These are phyloP conservation scores for Microcebus lehilahytsara DNA, from an alignment of 2,113 vertebrate species.

Conservation along the genomic window DNA sequence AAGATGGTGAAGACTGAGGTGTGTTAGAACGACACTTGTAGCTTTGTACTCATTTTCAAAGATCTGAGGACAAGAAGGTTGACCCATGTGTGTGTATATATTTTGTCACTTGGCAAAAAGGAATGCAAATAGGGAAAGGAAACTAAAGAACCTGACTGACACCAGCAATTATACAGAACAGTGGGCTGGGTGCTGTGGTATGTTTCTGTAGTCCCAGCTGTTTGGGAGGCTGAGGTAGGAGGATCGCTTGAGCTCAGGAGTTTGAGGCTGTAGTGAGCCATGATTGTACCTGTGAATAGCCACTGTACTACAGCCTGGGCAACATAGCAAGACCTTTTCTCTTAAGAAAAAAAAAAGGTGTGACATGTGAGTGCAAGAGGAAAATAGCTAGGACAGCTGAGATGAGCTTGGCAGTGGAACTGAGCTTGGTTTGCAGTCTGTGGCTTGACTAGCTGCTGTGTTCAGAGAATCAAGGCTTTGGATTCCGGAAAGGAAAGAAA, in stretches of 20 bases:
- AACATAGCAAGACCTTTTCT: background rate
- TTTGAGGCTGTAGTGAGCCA: background rate
- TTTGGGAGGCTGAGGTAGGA: background rate
- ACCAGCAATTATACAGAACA: background rate
- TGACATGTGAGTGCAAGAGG: background rate
- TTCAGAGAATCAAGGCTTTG: constrained; percentile 19
- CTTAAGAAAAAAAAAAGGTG: background rate
- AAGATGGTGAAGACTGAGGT: background rate
- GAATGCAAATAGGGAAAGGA: constrained; percentile 10
- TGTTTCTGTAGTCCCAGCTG: background rate
- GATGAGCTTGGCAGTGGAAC: background rate
- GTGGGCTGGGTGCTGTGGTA: background rate
- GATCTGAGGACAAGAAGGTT: constrained; percentile 9
- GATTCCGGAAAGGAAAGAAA: background rate
- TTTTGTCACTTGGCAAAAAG: background rate
- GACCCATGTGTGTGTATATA: background rate
- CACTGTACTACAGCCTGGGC: background rate
- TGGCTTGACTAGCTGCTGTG: background rate
- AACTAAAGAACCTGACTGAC: background rate
- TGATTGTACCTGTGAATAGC: background rate
- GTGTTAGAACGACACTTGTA: background rate
- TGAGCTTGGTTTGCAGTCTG: constrained; percentile 18
- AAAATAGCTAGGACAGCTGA: background rate
- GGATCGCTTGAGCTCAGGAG: background rate
- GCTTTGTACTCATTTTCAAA: background rate